Evolutionary conservation across 2,888 invertebrate genomes (phyloP), one percentile per base, ranked within the genome.

Genomic region (Athalia rosae): DNA sequence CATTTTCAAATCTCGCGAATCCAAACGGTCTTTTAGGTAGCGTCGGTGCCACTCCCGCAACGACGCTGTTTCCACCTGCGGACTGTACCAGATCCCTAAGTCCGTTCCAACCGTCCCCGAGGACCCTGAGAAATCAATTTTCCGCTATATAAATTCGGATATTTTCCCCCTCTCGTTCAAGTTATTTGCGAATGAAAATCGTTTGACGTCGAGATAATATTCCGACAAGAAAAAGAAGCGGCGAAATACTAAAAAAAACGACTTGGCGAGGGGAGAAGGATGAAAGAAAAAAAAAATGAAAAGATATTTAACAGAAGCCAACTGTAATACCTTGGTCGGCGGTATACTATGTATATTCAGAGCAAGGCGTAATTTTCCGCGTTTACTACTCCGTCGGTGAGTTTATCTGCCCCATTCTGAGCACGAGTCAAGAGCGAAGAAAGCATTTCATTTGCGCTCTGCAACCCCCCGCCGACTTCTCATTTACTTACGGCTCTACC

Each of bases 1-100:
- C 67, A 66, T 90, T 90, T 76, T 89, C 88, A 69, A 90, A 90
- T 43, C 89, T 87, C 3, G 90, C 90, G 66, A 89, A 90, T n/a
- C 85, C 80, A 74, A 87, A 87, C 0, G 84, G 83, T 62, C 82
- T 83, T 0, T 76, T 53, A 0, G 74, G n/a, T 4, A 84, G 82
- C 3, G 76, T 7, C 3, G 81, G 79, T 41, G 81, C 13, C 6
- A 11, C 48, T 41, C 48, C 4, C 5, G 59, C 56, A 11, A 28
- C 15, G 0, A 6, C 13, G 0, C 47, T 61, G 3, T 58, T 48
- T 4, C n/a, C 11, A n/a, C 28, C 74, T n/a, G 28, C 13, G 11
- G 28, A 28, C 28, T 15, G 15, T 3, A 74, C 5, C 47, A 61
- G 7, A 13, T 11, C 48, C 9, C 74, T 50, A 8, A 59, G 13